Conservation (phyloP, 2,888 invertebrate species). For the Cephus spinipes region DNA sequence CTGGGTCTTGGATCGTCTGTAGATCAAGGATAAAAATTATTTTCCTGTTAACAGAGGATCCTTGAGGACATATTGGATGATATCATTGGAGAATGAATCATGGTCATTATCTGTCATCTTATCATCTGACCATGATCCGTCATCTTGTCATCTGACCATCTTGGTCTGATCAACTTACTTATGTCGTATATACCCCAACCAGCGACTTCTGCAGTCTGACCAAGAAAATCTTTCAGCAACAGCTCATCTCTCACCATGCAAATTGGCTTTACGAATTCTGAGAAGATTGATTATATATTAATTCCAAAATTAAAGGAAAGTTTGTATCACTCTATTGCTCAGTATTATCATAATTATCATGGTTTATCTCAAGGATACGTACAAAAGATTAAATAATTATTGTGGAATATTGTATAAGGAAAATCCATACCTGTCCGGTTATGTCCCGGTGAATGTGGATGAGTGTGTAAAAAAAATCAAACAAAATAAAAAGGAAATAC, state of each 20-base stretch:
- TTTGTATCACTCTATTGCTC: not conserved
- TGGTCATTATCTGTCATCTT: not conserved
- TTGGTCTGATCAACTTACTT: conserved; percentile 39
- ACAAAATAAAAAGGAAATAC: not conserved
- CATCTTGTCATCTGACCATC: not conserved
- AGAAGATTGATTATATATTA: conserved; percentile 8
- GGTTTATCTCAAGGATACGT: not conserved
- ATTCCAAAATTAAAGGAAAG: not conserved
- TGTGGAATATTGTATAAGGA: not conserved
- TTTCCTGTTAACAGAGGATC: not conserved
- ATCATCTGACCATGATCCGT: no score
- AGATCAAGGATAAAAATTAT: not conserved
- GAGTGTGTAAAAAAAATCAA: not conserved
- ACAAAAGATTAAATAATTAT: not conserved
- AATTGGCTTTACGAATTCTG: conserved; percentile 68
- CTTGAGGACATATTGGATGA: not conserved
- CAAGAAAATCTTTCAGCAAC: conserved; percentile 57
- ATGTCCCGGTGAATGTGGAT: not conserved
- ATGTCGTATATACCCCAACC: conserved; percentile 69
- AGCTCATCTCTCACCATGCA: conserved; percentile 70
- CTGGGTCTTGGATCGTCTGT: conserved; percentile 47
- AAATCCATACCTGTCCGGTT: not conserved
- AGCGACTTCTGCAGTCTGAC: conserved; percentile 69
- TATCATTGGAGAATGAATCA: not conserved
- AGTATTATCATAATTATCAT: not conserved